phyloP scores from a whole-genome alignment of 2,797 vertebrate genomes.

The Epinephelus awoara region DNA sequence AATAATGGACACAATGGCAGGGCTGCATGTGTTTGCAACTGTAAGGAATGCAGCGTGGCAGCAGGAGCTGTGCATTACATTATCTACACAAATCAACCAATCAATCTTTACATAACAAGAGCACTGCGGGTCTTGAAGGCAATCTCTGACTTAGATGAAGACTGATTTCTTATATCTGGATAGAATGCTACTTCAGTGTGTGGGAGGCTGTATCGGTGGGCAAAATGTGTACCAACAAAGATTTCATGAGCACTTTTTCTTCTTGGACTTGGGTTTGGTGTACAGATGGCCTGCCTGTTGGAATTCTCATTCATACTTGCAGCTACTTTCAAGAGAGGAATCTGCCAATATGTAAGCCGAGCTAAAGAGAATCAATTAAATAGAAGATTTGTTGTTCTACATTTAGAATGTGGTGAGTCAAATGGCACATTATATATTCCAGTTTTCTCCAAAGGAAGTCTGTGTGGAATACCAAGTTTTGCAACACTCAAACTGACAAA shows the following conservation, averaged over 20 bases:
- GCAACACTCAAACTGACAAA: slow-evolving; percentile 15
- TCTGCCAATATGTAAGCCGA: slow-evolving; percentile 52
- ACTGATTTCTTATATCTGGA: slow-evolving; percentile 6
- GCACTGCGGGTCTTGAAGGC: background rate
- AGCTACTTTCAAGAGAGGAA: slow-evolving; percentile 45
- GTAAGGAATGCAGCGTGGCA: background rate
- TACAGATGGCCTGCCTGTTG: slow-evolving; percentile 66
- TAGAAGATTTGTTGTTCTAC: slow-evolving; percentile 59
- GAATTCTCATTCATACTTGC: slow-evolving; percentile 61
- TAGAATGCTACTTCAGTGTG: slow-evolving; percentile 1
- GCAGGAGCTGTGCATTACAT: background rate
- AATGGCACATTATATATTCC: slow-evolving; percentile 40
- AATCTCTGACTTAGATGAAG: background rate
- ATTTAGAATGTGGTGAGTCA: slow-evolving; percentile 54
- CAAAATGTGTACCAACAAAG: slow-evolving; percentile 38
- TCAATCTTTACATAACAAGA: slow-evolving; percentile 13
- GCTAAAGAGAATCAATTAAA: slow-evolving; percentile 66
- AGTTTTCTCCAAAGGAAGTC: slow-evolving; percentile 25
- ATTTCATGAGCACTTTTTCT: slow-evolving; percentile 44
- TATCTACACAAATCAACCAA: slow-evolving; percentile 13
- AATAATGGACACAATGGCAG: slow-evolving; percentile 14
- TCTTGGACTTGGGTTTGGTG: slow-evolving; percentile 58
- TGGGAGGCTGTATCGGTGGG: slow-evolving; percentile 21
- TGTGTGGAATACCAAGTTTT: slow-evolving; percentile 12
- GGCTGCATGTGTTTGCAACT: background rate